A percentile compares a stretch with the other conserved stretches of the same genome.
Conservation (phyloP, 2,797 vertebrate species). For the Pampus argenteus region DNA sequence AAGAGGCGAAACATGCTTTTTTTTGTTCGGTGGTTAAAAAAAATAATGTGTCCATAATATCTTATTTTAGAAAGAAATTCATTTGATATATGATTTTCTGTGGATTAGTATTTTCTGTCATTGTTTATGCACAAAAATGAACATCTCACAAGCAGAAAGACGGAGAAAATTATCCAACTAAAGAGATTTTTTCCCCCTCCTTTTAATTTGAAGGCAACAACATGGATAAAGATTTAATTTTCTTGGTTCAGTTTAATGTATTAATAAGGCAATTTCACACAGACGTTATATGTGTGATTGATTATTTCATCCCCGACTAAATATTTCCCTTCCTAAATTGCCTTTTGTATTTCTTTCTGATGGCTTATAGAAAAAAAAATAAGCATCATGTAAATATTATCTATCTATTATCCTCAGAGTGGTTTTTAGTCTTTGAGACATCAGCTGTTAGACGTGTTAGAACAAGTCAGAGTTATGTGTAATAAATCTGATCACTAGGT, state of each 20-base stretch:
- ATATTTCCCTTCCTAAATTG: not conserved
- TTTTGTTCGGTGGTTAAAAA: not conserved
- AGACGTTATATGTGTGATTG: no score
- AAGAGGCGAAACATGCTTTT: not conserved
- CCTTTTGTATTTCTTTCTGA: constrained; percentile 32
- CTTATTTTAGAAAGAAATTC: not conserved
- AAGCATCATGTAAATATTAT: constrained; percentile 34
- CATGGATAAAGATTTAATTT: not conserved
- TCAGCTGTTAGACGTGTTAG: constrained; percentile 11
- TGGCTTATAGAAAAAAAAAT: constrained; percentile 27
- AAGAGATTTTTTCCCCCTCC: not conserved
- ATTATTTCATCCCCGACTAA: not conserved
- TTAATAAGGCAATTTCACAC: constrained; percentile 13
- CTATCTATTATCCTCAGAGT: no score
- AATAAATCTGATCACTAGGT: constrained; percentile 14
- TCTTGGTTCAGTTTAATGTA: constrained; percentile 4
- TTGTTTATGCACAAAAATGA: not conserved
- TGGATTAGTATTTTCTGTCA: not conserved
- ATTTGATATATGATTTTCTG: not conserved
- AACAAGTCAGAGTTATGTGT: constrained; percentile 8
- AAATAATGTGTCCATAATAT: not conserved
- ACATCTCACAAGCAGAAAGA: not conserved
- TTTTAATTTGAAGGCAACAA: not conserved
- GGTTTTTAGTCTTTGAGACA: constrained; percentile 44
- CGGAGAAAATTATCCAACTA: not conserved